These are phyloP conservation scores for Rhogogaster chlorosoma DNA, from an alignment of 2,888 invertebrate genomes.

Conservation along the genomic window DNA sequence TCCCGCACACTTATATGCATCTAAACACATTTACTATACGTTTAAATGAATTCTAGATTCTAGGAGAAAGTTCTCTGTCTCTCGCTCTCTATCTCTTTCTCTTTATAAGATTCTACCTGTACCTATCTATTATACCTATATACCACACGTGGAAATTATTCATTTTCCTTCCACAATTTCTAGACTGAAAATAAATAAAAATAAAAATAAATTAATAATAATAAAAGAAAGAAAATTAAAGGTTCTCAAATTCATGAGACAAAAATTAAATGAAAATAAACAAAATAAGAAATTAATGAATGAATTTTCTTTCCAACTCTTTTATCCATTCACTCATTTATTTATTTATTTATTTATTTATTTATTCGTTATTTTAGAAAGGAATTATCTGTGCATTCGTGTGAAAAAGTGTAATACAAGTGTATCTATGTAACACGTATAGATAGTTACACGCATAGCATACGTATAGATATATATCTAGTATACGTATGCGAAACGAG, in stretches of 20 bases:
- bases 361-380: not conserved
- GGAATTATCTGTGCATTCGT: not conserved
- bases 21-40: not conserved
- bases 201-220: no score
- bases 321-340: not conserved
- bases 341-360: not conserved
- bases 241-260: no score
- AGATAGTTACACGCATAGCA: not conserved
- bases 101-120: not conserved
- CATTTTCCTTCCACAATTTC: no score
- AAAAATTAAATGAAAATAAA: no score
- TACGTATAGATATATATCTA: not conserved
- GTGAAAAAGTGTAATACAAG: not conserved
- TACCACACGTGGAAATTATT: not conserved
- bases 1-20: not conserved
- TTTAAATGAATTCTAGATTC: not conserved
- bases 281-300: not conserved
- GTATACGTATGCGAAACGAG: conserved; percentile 11
- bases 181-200: no score
- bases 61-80: conserved; percentile 1
- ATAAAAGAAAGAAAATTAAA: no score
- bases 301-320: not conserved
- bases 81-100: not conserved
- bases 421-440: not conserved
- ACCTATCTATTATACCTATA: not conserved